Conservation (phyloP, 2,113 vertebrate genomes). For the Nycticorax nycticorax region DNA sequence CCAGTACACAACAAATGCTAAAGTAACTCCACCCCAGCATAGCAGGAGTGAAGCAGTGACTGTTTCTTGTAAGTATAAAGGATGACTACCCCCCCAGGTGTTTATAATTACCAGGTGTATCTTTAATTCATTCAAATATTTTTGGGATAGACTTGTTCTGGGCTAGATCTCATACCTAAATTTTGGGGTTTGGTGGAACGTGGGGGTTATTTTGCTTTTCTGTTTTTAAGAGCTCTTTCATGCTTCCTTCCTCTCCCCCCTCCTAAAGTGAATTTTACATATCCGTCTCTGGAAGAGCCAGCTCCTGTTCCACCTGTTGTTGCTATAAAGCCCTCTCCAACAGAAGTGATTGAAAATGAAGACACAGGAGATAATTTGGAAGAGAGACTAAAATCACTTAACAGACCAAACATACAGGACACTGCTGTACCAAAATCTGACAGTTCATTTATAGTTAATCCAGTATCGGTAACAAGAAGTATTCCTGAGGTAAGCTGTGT, state of each 20-base stretch:
- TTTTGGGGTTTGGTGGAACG: neutral
- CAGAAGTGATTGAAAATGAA: constrained; percentile 67
- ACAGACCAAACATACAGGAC: constrained; percentile 17
- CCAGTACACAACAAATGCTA: constrained; percentile 93
- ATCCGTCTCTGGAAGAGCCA: constrained; percentile 92
- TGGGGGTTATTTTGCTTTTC: neutral
- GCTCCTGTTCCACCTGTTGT: constrained; percentile 62
- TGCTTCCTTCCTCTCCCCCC: neutral
- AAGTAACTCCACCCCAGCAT: constrained; percentile 84
- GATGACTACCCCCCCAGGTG: neutral
- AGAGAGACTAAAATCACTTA: constrained; percentile 62
- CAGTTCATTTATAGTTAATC: constrained; percentile 54
- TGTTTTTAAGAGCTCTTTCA: neutral
- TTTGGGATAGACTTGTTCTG: neutral
- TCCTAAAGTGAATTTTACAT: constrained; percentile 91
- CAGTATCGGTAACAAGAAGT: constrained; percentile 68
- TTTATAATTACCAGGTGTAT: neutral
- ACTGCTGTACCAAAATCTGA: constrained; percentile 60
- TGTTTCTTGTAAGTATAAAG: constrained; percentile 85
- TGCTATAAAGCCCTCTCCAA: constrained; percentile 56
- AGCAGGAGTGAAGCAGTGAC: constrained; percentile 76
- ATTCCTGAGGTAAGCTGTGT: constrained; percentile 84
- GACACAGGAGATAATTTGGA: constrained; percentile 60
- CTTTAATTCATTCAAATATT: neutral
- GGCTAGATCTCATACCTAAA: neutral